Base-by-base conservation (phyloP, 2,113 vertebrate species). In the Tetrax tetrax region DNA sequence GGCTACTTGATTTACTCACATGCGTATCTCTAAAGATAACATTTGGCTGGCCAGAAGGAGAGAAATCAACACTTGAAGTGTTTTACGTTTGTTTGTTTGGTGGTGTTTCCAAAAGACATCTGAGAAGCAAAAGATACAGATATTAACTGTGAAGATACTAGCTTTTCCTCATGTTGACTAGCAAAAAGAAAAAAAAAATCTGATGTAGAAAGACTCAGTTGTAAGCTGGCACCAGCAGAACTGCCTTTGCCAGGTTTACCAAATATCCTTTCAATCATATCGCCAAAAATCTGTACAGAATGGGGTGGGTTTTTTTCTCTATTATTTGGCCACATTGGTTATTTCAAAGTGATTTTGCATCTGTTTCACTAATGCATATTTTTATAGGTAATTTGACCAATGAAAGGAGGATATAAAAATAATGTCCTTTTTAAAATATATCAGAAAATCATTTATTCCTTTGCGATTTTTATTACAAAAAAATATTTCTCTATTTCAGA, bases 341-440 rank as follows among this genome's bases (percentile, higher is more conserved):
- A 79, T 89, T 93, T 93, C 75, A 91, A 93, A 85, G 59, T 80
- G 25, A 75, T 60, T 85, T 66, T 69, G 38, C 72, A 57, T 80
- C 65, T 82, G 33, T 41, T 90, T 90, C 71, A 69, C n/a, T 50
- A 76, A 57, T 25, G 28, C 16, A 64, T 29, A 21, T 47, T 92
- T 84, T 86, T 48, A 27, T 88, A 51, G 38, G 19, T 91, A 61
- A 93, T 79, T 86, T 92, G 56, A 93, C 25, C 33, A 37, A 47
- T 2, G 2, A 45, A 87, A 3, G 8, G 72, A 90, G 18, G 24
- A 69, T 37, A 25, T 31, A 68, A 75, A 94, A 65, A 50, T 21
- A 64, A 53, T 33, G 4, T 3, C 33, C 29, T 78, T 81, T 63
- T 56, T 53, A 7, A 72, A 72, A 57, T 28, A 22, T 3, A 86